Evolutionary conservation across 2,888 invertebrate genomes (phyloP).

Genomic region (Fabriciana adippe): DNA sequence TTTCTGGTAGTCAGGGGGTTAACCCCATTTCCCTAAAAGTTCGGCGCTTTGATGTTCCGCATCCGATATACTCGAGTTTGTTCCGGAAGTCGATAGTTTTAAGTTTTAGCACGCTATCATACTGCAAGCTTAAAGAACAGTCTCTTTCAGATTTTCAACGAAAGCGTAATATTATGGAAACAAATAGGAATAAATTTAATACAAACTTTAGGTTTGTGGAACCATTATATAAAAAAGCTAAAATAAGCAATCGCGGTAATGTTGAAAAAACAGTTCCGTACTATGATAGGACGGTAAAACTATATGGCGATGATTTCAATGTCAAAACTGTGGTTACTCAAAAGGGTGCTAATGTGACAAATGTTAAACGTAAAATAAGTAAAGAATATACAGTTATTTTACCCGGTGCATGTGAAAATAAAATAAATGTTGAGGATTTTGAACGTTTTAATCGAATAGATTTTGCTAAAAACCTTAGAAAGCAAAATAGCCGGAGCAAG

Average conservation of each 20-base stretch:
- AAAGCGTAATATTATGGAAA: conserved; percentile 44
- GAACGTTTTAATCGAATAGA: conserved; percentile 28
- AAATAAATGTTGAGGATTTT: conserved; percentile 32
- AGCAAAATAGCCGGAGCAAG: conserved; percentile 3
- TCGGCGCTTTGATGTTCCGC: conserved; percentile 52
- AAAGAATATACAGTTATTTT: conserved; percentile 45
- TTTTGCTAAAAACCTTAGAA: conserved; percentile 16
- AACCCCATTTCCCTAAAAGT: conserved; percentile 45
- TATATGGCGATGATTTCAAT: conserved; percentile 58
- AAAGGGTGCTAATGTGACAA: conserved; percentile 43
- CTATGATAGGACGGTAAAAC: conserved; percentile 56
- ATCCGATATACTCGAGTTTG: conserved; percentile 49
- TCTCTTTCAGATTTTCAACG: conserved; percentile 44
- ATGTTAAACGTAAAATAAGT: conserved; percentile 44
- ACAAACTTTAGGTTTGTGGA: conserved; percentile 59
- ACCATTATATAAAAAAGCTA: conserved; percentile 66
- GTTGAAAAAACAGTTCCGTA: conserved; percentile 48
- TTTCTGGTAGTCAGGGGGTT: conserved; percentile 36
- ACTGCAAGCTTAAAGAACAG: conserved; percentile 48
- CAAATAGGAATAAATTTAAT: conserved; percentile 56
- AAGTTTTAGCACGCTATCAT: conserved; percentile 54
- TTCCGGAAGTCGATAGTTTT: conserved; percentile 50
- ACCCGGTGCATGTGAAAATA: conserved; percentile 51
- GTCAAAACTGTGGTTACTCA: conserved; percentile 51
- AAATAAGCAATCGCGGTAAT: conserved; percentile 44